Percentiles rank a stretch among this genome's conserved stretches.
phyloP scores from a whole-genome alignment of 2,113 vertebrate genomes.

The Paralichthys olivaceus region DNA sequence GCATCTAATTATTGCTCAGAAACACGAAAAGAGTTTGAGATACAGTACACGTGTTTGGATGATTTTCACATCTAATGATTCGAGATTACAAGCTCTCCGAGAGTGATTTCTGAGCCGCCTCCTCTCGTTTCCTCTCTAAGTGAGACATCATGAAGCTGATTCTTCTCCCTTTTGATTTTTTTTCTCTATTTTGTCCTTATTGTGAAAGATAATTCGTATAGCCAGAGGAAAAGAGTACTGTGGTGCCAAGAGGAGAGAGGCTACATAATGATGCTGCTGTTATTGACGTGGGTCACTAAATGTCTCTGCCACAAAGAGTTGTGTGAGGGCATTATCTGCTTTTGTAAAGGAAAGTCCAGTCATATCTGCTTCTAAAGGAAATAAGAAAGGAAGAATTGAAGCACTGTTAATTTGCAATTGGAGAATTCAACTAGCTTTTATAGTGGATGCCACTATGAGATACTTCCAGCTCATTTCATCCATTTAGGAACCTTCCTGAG shows the following conservation, averaged over 20 bases:
- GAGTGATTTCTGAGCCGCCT: neutral
- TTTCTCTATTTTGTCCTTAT: neutral
- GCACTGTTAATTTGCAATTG: neutral
- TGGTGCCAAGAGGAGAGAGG: neutral
- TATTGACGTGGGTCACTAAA: neutral
- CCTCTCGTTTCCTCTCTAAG: neutral
- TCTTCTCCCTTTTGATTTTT: too few species aligned
- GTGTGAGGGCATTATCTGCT: neutral
- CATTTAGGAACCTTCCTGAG: neutral
- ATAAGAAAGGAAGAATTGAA: neutral
- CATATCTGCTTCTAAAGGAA: neutral
- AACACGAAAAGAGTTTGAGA: neutral
- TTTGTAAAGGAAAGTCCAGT: neutral
- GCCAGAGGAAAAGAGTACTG: neutral
- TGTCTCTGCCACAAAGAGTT: neutral
- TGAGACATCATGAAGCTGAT: neutral
- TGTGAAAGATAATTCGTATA: neutral
- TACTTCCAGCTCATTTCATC: neutral
- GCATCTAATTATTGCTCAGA: neutral
- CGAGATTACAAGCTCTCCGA: constrained; percentile 1
- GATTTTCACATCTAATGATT: neutral
- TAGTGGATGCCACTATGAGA: neutral
- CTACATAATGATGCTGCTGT: neutral
- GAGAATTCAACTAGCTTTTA: neutral
- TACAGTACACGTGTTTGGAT: neutral